phyloP scores from a whole-genome alignment of 2,888 invertebrate species.

The Frankliniella intonsa region DNA sequence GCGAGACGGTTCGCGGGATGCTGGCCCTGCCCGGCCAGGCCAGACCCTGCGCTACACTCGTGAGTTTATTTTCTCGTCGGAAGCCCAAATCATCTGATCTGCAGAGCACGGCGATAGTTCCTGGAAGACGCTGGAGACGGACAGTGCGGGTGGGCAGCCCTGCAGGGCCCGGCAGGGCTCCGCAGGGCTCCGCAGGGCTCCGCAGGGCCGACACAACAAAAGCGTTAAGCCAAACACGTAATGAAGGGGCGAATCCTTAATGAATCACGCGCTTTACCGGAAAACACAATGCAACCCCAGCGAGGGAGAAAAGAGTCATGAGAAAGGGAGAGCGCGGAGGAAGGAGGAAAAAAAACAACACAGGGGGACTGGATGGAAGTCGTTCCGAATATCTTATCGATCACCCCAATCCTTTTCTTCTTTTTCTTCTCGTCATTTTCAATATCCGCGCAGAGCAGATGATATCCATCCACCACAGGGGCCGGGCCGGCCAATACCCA shows the following conservation, averaged over 20 bases:
- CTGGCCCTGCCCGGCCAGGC: not conserved
- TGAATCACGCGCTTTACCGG: not conserved
- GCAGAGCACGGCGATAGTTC: constrained; percentile 21
- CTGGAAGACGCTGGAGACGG: constrained; percentile 12
- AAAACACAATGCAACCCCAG: not conserved
- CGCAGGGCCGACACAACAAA: not conserved
- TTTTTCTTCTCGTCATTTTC: too few species aligned
- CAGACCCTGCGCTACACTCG: not conserved
- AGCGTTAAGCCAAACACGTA: not conserved
- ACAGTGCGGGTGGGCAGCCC: not conserved
- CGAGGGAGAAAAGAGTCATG: too few species aligned
- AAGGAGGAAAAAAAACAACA: too few species aligned
- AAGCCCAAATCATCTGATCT: constrained; percentile 21
- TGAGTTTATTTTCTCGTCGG: constrained; percentile 15
- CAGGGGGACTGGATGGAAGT: too few species aligned
- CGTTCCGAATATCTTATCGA: too few species aligned
- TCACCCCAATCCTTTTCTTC: too few species aligned
- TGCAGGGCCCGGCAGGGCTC: too few species aligned
- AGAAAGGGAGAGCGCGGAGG: too few species aligned
- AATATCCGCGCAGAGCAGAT: too few species aligned
- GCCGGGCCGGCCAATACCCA: too few species aligned
- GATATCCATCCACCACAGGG: too few species aligned
- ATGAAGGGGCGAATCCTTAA: not conserved
- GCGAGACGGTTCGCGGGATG: not conserved
- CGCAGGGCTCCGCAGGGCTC: too few species aligned